phyloP scores from a whole-genome alignment of 2,113 vertebrate genomes.

The Panurus biarmicus region DNA sequence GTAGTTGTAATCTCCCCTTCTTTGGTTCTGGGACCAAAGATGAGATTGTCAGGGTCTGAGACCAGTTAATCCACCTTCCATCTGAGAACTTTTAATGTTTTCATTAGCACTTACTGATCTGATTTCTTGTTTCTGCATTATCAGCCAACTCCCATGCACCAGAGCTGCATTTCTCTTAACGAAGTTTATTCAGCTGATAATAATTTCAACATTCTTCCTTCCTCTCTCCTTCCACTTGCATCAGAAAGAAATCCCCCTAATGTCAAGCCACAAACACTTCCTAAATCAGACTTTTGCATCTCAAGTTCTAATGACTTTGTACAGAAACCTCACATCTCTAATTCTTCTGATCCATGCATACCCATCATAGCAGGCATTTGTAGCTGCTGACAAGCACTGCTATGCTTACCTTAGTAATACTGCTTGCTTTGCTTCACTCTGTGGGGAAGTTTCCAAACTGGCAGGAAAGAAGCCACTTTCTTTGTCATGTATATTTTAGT shows the following conservation, averaged over 20 bases:
- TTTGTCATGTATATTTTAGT: not conserved
- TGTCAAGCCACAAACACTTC: not conserved
- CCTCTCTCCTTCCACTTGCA: not conserved
- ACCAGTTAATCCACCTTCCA: not conserved
- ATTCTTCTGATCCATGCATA: not conserved
- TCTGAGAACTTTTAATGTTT: not conserved
- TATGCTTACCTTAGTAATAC: not conserved
- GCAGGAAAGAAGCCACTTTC: not conserved
- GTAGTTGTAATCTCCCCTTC: not conserved
- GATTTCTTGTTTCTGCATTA: not conserved
- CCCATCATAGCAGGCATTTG: not conserved
- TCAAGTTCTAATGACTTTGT: not conserved
- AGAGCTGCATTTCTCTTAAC: not conserved
- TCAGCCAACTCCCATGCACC: not conserved
- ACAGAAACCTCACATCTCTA: not conserved
- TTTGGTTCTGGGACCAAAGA: not conserved
- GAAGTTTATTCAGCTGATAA: slow-evolving; percentile 31
- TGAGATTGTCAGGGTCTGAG: not conserved
- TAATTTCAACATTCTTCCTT: slow-evolving; percentile 16
- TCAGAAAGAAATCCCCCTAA: not conserved
- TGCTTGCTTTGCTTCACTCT: not conserved
- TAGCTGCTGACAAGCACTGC: not conserved
- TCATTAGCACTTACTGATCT: not conserved
- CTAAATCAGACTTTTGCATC: not conserved
- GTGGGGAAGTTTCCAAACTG: not conserved